Evolutionary conservation across 2,113 vertebrate species (phyloP), one percentile per base, ranked within the genome.

Genomic region (Etheostoma spectabile): DNA sequence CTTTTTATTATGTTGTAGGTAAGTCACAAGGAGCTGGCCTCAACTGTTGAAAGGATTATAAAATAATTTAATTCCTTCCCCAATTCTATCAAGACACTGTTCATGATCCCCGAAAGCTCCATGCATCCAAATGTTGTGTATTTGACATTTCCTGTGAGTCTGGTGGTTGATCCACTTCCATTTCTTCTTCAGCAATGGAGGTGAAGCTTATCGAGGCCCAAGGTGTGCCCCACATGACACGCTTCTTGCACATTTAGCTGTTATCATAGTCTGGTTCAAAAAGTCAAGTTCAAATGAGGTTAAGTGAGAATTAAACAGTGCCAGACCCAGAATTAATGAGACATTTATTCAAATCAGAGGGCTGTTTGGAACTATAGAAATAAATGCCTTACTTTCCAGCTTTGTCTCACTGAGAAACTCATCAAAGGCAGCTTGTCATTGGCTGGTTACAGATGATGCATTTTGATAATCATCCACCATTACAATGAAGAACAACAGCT

Each of bases 271-370:
- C 66, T 5, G 52, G 74, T 67, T 79, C 45, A 73, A 56, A 68
- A 51, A 69, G 81, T 68, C 49, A 64, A 67, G 72, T 82, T 88
- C 79, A 77, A 77, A 74, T 24, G 55, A 6, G 79, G 84, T 84
- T 74, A 67, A 70, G 69, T 65, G 59, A 61, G 57, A 74, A 87
- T 84, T 55, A 81, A 35, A 72, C 67, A 30, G 52, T 5, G 22
- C 52, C 35, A 66, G 51, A 51, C 3, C 22, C 35, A 35, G 49
- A 86, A 82, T 79, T 83, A 84, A 61, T 61, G 16, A 82, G 78
- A 27, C 49, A 46, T 73, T 66, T 35, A 48, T 82, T 70, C 62
- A 70, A 74, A 84, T 67, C 66, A 84, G 30, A 55, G 12, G 4
- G 22, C 53, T 71, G 73, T 53, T 59, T 59, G 61, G 45, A 73